Conservation (phyloP, 37 sponge, comb jelly and placozoan genomes). For the Mnemiopsis leidyi region DNA sequence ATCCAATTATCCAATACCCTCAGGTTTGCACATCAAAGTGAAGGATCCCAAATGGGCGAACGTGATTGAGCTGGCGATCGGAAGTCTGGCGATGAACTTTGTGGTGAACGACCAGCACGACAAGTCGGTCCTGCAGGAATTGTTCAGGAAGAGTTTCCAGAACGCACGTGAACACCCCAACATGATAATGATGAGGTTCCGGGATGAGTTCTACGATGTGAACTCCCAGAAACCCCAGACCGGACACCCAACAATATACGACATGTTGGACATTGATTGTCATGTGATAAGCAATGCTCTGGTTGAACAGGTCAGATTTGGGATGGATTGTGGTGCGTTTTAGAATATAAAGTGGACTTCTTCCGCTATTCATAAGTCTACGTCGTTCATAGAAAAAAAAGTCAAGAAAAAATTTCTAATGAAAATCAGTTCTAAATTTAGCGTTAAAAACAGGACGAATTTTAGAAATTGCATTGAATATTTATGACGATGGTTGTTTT, state of each 20-base stretch:
- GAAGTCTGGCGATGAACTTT: slow-evolving; percentile 1
- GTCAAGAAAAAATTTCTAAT: no score
- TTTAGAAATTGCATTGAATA: no score
- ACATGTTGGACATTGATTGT: slow-evolving; percentile 22
- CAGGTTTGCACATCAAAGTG: slow-evolving; percentile 65
- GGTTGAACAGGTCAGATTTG: slow-evolving; percentile 30
- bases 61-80: slow-evolving; percentile 46
- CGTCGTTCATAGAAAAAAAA: no score
- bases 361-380: no score
- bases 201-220: slow-evolving; percentile 10
- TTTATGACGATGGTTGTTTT: no score
- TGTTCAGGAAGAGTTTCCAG: not conserved
- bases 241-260: slow-evolving; percentile 51
- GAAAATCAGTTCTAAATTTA: no score
- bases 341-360: no score
- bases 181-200: slow-evolving; percentile 58
- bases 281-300: slow-evolving; percentile 53
- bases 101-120: slow-evolving; percentile 55
- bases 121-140: not conserved
- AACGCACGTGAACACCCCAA: not conserved
- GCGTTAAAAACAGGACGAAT: no score
- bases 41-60: slow-evolving; percentile 64
- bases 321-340: no score
- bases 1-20: not conserved
- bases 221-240: not conserved